Evolutionary conservation across 2,797 vertebrate genomes (phyloP).

Genomic region (Coregonus suidteri): DNA sequence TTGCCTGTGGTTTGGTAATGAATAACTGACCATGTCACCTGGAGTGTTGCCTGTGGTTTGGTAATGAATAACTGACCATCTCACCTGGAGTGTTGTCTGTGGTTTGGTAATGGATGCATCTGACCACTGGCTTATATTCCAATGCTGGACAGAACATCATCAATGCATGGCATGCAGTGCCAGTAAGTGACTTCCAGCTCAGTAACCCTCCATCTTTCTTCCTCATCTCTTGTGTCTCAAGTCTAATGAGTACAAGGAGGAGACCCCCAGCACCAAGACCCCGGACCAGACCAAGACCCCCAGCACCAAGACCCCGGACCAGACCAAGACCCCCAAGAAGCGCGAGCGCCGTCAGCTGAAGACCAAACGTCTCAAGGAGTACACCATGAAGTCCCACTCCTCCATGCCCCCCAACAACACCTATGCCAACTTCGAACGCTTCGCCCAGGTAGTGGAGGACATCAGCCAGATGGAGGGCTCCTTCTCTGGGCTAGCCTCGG

Average conservation of each 20-base stretch:
- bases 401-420: conserved; percentile 96
- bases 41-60: too few species aligned
- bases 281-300: conserved; percentile 39
- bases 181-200: background rate
- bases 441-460: conserved; percentile 86
- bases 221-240: conserved; percentile 62
- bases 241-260: conserved; percentile 79
- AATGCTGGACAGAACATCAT: background rate
- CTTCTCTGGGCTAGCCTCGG: conserved; percentile 68
- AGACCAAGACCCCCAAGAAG: conserved; percentile 66
- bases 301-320: background rate
- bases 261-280: conserved; percentile 37
- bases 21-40: too few species aligned
- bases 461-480: conserved; percentile 75
- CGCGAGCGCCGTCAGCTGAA: conserved; percentile 82
- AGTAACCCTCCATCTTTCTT: background rate
- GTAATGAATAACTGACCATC: too few species aligned
- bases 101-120: too few species aligned
- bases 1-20: too few species aligned
- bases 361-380: conserved; percentile 90
- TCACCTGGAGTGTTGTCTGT: too few species aligned
- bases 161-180: background rate
- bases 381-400: conserved; percentile 92
- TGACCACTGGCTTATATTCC: too few species aligned
- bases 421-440: conserved; percentile 91